A percentile compares a stretch with the other conserved stretches of the same genome.
These are phyloP conservation scores for Ptychoptera albimana DNA, from an alignment of 2,888 invertebrate genomes.

Conservation along the genomic window DNA sequence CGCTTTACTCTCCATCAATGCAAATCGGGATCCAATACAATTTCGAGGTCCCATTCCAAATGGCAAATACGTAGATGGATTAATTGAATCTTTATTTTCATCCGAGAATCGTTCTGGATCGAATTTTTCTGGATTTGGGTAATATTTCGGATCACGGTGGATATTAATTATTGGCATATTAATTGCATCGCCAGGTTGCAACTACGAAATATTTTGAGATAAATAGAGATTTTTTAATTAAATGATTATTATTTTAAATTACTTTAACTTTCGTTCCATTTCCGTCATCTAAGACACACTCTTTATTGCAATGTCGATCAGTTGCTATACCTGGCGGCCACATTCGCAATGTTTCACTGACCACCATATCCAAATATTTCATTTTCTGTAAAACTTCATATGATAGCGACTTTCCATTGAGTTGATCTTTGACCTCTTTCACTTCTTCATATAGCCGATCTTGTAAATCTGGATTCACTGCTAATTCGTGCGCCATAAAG, in stretches of 20 bases:
- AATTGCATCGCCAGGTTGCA: constrained; percentile 14
- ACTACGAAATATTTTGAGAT: background rate
- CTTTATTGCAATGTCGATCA: too few relatives aligned
- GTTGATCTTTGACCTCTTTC: too few relatives aligned
- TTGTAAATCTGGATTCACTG: constrained; percentile 40
- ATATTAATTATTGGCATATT: constrained; percentile 22
- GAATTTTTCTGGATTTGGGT: constrained; percentile 32
- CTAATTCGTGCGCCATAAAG: constrained; percentile 39
- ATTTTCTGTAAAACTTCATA: too few relatives aligned
- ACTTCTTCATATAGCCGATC: constrained; percentile 33
- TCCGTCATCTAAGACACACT: too few relatives aligned
- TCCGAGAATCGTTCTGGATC: constrained; percentile 34
- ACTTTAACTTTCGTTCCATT: too few relatives aligned
- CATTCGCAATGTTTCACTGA: too few relatives aligned
- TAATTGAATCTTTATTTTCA: constrained; percentile 28
- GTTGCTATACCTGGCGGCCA: too few relatives aligned
- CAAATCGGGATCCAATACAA: constrained; percentile 6
- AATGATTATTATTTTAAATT: too few relatives aligned
- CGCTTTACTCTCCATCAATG: constrained; percentile 2
- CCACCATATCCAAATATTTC: too few relatives aligned
- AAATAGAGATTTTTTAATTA: too few relatives aligned
- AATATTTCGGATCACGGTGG: constrained; percentile 30
- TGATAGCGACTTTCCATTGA: too few relatives aligned
- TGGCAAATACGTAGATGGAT: constrained; percentile 26
- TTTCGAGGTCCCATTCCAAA: constrained; percentile 32